phyloP scores from a whole-genome alignment of 2,797 vertebrate species.

The Lepus townsendii region DNA sequence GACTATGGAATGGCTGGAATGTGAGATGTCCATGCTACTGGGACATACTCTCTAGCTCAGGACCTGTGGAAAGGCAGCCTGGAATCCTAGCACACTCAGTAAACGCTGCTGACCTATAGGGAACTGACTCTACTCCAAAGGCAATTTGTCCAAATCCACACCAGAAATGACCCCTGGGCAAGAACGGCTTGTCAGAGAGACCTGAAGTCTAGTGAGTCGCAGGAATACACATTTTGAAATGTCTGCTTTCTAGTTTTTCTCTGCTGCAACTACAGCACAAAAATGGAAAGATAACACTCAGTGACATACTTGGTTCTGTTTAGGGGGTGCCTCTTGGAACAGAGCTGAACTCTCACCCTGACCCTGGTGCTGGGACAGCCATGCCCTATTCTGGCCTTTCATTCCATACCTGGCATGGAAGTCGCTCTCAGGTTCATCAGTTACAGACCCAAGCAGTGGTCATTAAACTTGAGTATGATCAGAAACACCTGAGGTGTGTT shows the following conservation, averaged over 20 bases:
- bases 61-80: background rate
- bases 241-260: background rate
- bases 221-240: background rate
- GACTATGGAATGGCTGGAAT: background rate
- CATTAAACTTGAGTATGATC: background rate
- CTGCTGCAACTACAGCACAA: background rate
- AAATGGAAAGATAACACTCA: background rate
- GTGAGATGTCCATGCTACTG: background rate
- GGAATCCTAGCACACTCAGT: background rate
- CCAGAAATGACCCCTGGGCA: background rate
- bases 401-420: background rate
- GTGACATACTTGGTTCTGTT: background rate
- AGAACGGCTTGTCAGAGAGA: background rate
- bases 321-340: background rate
- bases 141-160: background rate
- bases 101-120: background rate
- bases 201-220: background rate
- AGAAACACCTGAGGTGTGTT: background rate
- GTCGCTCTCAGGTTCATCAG: too few species aligned
- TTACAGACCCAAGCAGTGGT: background rate
- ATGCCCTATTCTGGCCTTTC: background rate
- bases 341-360: background rate
- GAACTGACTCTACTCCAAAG: background rate
- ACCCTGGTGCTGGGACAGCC: background rate
- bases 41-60: background rate